These are phyloP conservation scores for Etheostoma perlongum DNA, from an alignment of 2,797 vertebrate genomes.

Conservation along the genomic window DNA sequence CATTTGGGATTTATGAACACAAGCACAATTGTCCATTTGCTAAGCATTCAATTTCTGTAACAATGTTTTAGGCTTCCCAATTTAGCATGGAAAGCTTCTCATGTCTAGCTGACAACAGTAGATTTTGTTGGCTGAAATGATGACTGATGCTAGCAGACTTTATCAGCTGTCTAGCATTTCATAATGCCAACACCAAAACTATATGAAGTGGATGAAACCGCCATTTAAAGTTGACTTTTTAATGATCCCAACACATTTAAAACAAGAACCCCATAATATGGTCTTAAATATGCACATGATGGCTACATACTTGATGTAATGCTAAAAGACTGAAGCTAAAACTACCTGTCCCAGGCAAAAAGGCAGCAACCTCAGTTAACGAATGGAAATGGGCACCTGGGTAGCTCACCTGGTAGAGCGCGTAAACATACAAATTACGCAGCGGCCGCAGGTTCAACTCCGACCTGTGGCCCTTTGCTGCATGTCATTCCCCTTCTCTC, in stretches of 20 bases:
- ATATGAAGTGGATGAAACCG: not conserved
- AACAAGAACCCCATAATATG: not conserved
- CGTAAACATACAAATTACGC: too few species aligned
- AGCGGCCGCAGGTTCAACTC: too few species aligned
- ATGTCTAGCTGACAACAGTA: too few species aligned
- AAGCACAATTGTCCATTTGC: not conserved
- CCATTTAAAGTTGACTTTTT: not conserved
- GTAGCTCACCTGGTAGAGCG: too few species aligned
- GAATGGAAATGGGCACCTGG: not conserved
- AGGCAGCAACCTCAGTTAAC: not conserved
- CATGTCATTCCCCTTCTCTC: too few species aligned
- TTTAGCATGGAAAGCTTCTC: not conserved
- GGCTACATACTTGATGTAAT: not conserved
- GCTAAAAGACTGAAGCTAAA: not conserved
- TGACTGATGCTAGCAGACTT: not conserved
- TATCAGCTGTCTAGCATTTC: too few species aligned
- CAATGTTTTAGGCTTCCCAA: too few species aligned
- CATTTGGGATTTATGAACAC: conserved; percentile 7
- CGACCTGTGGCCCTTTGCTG: too few species aligned
- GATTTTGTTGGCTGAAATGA: too few species aligned
- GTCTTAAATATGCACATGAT: not conserved
- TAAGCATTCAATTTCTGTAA: not conserved
- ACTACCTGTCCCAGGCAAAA: not conserved
- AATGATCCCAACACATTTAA: not conserved
- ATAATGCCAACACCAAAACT: too few species aligned